Percentiles rank a stretch among this genome's conserved stretches.
These are phyloP conservation scores for Calyptomena viridis DNA, from an alignment of 2,113 vertebrate species.

Conservation along the genomic window DNA sequence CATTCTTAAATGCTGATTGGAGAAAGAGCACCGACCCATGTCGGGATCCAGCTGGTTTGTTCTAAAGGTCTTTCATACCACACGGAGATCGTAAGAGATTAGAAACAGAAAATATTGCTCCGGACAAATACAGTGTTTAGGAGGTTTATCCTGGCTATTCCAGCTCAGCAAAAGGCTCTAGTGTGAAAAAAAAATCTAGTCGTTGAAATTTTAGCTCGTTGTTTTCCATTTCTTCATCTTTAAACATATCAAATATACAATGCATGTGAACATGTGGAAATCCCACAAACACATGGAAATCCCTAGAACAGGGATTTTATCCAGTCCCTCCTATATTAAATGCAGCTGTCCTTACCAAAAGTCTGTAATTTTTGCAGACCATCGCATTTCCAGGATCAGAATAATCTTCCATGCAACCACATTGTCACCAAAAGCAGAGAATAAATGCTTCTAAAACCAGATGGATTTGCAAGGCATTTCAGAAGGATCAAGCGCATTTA, in stretches of 20 bases:
- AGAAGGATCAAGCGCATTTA: background rate
- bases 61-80: background rate
- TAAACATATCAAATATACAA: background rate
- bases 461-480: background rate
- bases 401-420: background rate
- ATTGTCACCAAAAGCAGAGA: background rate
- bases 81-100: background rate
- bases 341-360: background rate
- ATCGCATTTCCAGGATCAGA: background rate
- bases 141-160: background rate
- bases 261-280: background rate
- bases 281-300: background rate
- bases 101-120: background rate
- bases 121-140: background rate
- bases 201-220: background rate
- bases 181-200: background rate
- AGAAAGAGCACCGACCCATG: background rate
- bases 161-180: background rate
- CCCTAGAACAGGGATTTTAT: background rate
- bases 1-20: background rate
- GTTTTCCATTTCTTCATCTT: background rate
- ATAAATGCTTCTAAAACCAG: accelerated
- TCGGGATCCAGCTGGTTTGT: background rate
- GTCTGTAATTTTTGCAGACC: background rate
- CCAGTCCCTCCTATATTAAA: background rate